phyloP scores from a whole-genome alignment of 2,888 invertebrate genomes.

The Uropetala carovei region DNA sequence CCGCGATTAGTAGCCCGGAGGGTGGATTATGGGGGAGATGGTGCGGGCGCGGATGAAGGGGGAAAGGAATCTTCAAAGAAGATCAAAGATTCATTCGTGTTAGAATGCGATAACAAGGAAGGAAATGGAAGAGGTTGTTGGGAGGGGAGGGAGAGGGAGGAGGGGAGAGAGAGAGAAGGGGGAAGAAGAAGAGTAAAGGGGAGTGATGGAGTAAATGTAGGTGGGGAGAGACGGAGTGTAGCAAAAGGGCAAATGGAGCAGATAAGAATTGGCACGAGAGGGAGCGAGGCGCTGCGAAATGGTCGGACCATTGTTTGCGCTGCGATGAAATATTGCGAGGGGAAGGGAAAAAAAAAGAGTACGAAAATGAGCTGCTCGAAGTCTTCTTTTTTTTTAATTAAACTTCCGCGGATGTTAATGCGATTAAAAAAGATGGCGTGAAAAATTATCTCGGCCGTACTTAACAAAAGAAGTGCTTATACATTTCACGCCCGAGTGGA shows the following conservation, averaged over 20 bases:
- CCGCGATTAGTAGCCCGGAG: slow-evolving; percentile 56
- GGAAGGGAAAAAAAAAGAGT: neutral
- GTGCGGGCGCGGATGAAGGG: neutral
- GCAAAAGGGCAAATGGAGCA: slow-evolving; percentile 41
- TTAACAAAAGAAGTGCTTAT: neutral
- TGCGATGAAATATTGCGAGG: neutral
- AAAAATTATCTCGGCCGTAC: neutral
- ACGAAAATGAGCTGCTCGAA: neutral
- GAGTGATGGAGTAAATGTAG: neutral
- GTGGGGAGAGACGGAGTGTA: neutral
- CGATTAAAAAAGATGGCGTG: neutral
- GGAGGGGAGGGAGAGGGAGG: neutral
- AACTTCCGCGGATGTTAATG: neutral
- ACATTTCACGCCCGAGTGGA: neutral
- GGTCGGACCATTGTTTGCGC: neutral
- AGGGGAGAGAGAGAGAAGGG: neutral
- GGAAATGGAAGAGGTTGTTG: slow-evolving; percentile 3
- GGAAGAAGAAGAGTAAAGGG: neutral
- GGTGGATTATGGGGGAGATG: slow-evolving; percentile 28
- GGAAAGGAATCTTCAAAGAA: slow-evolving; percentile 46
- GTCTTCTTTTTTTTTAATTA: neutral
- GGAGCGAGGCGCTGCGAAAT: neutral
- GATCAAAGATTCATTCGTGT: slow-evolving; percentile 62
- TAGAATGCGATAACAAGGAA: slow-evolving; percentile 54
- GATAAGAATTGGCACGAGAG: slow-evolving; percentile 18